Percentiles rank a stretch among this genome's conserved stretches.
Evolutionary conservation across 2,888 invertebrate species (phyloP).

Genomic region (Microctonus hyperodae): DNA sequence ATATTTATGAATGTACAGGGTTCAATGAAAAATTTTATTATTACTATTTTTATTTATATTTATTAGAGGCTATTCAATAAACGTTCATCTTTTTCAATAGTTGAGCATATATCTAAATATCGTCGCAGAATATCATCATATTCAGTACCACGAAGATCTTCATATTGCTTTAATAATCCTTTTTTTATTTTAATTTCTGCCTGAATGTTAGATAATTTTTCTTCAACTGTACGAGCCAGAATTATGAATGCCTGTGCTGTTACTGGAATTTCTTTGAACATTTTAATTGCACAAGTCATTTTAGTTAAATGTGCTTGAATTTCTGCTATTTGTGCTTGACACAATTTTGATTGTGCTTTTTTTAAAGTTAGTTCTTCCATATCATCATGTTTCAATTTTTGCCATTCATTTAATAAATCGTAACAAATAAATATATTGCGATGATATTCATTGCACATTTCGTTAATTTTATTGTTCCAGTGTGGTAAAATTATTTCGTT

Average conservation of each 20-base stretch:
- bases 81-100: conserved; percentile 60
- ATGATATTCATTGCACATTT: conserved; percentile 56
- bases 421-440: conserved; percentile 51
- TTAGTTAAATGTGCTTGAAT: conserved; percentile 57
- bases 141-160: conserved; percentile 59
- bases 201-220: conserved; percentile 56
- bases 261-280: conserved; percentile 62
- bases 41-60: not conserved
- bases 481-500: conserved; percentile 48
- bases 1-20: conserved; percentile 13
- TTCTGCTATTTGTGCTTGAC: conserved; percentile 54
- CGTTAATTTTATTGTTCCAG: conserved; percentile 58
- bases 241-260: conserved; percentile 61
- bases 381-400: conserved; percentile 53
- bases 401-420: conserved; percentile 57
- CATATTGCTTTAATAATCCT: conserved; percentile 59
- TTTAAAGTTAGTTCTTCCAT: conserved; percentile 52
- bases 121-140: conserved; percentile 62
- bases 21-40: too few relatives aligned
- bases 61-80: conserved; percentile 44
- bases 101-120: conserved; percentile 59
- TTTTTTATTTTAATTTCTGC: conserved; percentile 58
- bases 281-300: conserved; percentile 57
- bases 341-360: conserved; percentile 51
- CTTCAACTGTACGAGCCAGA: conserved; percentile 58